Evolutionary conservation across 2,113 vertebrate genomes (phyloP).

Genomic region (Odocoileus hemionus): DNA sequence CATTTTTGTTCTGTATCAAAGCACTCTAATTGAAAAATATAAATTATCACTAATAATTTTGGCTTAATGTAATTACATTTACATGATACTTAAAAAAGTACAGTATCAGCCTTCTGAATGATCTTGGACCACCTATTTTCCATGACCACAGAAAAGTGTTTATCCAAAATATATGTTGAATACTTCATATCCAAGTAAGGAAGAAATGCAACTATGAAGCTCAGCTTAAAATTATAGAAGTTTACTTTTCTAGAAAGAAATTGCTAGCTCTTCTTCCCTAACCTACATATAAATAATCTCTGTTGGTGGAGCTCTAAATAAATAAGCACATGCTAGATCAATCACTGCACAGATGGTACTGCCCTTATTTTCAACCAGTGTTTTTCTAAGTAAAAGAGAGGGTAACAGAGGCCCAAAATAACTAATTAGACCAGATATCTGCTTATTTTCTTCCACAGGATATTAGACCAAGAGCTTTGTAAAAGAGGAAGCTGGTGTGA

Average conservation of each 20-base stretch:
- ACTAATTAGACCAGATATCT: background rate
- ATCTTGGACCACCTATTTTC: background rate
- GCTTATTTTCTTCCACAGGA: background rate
- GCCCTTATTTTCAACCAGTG: background rate
- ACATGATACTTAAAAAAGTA: background rate
- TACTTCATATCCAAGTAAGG: background rate
- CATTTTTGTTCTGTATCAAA: background rate
- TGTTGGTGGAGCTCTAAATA: background rate
- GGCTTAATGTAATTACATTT: background rate
- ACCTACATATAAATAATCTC: background rate
- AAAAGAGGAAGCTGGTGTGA: background rate
- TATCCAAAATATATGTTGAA: background rate
- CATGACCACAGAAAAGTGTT: background rate
- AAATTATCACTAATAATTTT: background rate
- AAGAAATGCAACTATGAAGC: background rate
- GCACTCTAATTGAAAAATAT: background rate
- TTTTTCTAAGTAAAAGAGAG: background rate
- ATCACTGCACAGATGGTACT: background rate
- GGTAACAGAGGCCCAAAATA: background rate
- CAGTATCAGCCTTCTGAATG: background rate
- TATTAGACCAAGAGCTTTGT: background rate
- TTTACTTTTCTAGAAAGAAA: background rate
- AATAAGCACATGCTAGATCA: background rate
- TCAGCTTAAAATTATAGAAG: background rate
- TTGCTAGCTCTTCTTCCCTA: background rate